Percentiles rank a stretch among this genome's conserved stretches.
Conservation (phyloP, 2,113 vertebrate species). For the Plotosus lineatus region DNA sequence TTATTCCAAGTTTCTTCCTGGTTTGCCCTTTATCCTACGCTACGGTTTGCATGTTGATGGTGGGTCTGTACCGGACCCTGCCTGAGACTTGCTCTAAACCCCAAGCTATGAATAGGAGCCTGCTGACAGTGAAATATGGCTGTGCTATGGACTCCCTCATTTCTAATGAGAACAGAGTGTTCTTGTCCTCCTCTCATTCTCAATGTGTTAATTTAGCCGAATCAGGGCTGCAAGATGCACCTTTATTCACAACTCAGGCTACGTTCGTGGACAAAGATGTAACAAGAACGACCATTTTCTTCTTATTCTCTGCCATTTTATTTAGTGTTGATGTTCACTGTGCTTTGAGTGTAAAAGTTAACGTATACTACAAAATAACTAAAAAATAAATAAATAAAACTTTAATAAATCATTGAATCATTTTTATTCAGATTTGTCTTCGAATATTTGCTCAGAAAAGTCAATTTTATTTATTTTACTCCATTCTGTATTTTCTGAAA, state of each 20-base stretch:
- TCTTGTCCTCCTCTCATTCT: slow-evolving; percentile 50
- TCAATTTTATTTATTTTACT: slow-evolving; percentile 11
- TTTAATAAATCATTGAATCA: background rate
- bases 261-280: slow-evolving; percentile 45
- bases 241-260: slow-evolving; percentile 66
- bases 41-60: slow-evolving; percentile 23
- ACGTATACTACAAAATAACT: background rate
- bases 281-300: background rate
- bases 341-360: background rate
- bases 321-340: background rate
- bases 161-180: slow-evolving; percentile 58
- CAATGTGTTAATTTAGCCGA: slow-evolving; percentile 54
- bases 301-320: background rate
- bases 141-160: slow-evolving; percentile 46
- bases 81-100: slow-evolving; percentile 34
- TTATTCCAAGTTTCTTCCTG: slow-evolving; percentile 41
- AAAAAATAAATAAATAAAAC: background rate
- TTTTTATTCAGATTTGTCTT: background rate
- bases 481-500: slow-evolving; percentile 24
- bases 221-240: slow-evolving; percentile 44
- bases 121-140: slow-evolving; percentile 55
- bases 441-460: background rate
- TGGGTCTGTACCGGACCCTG: slow-evolving; percentile 34
- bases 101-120: slow-evolving; percentile 57
- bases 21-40: slow-evolving; percentile 44